Evolutionary conservation across 1,140 invertebrate species (phyloP).

Genomic region (Agrilus planipennis): DNA sequence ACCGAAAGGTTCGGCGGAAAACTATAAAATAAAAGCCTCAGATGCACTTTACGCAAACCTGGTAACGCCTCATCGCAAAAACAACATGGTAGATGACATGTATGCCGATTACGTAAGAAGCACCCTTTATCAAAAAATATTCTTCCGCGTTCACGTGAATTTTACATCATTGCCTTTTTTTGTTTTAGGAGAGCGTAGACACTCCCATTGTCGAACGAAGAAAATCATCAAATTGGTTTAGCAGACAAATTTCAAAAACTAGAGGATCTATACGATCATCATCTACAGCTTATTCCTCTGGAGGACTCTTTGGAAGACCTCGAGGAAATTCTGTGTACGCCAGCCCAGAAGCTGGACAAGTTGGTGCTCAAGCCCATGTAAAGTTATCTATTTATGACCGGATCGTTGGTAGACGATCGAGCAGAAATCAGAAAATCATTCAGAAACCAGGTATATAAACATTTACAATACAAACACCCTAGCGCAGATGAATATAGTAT

Average conservation of each 20-base stretch:
- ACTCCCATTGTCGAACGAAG: slow-evolving; percentile 69
- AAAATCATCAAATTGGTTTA: slow-evolving; percentile 68
- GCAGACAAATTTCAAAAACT: slow-evolving; percentile 67
- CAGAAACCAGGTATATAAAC: slow-evolving; percentile 21
- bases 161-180: background rate
- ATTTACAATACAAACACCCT: too few species aligned
- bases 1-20: slow-evolving; percentile 72
- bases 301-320: slow-evolving; percentile 54
- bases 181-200: slow-evolving; percentile 72
- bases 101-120: slow-evolving; percentile 74
- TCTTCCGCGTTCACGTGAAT: background rate
- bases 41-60: slow-evolving; percentile 71
- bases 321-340: slow-evolving; percentile 54
- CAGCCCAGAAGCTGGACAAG: slow-evolving; percentile 57
- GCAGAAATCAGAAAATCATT: slow-evolving; percentile 44
- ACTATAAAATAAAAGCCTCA: slow-evolving; percentile 70
- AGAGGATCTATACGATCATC: slow-evolving; percentile 70
- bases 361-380: slow-evolving; percentile 33
- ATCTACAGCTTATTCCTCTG: slow-evolving; percentile 71
- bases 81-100: slow-evolving; percentile 61
- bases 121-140: background rate
- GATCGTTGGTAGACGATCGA: slow-evolving; percentile 64
- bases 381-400: slow-evolving; percentile 73
- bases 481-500: too few species aligned
- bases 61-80: slow-evolving; percentile 36